Conservation (phyloP, 2,113 vertebrate species). For the Sakesphorus luctuosus region DNA sequence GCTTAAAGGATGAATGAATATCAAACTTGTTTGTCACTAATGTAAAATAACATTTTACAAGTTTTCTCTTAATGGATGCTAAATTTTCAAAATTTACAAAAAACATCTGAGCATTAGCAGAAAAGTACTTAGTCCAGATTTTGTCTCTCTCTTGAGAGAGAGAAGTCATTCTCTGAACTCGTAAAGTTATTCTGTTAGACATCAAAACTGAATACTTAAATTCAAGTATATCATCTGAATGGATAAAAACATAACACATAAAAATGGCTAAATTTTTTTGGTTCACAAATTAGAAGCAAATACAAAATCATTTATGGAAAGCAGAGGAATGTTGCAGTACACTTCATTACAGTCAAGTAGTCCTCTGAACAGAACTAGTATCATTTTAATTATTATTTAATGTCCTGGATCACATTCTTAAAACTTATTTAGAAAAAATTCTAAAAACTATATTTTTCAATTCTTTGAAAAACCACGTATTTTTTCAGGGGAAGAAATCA, state of each 20-base stretch:
- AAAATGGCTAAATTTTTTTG: neutral
- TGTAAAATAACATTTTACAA: neutral
- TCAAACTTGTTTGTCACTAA: neutral
- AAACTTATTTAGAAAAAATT: neutral
- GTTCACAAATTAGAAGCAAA: neutral
- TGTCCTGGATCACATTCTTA: neutral
- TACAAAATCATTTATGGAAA: neutral
- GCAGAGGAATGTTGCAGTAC: neutral
- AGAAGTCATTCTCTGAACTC: neutral
- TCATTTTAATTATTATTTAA: neutral
- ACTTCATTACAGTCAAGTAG: neutral
- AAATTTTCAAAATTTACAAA: neutral
- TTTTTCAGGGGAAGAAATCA: neutral
- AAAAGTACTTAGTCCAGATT: neutral
- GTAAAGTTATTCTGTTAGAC: neutral
- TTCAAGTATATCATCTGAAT: neutral
- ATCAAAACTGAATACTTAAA: neutral
- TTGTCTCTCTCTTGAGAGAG: neutral
- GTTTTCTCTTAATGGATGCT: neutral
- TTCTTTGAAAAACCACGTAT: neutral
- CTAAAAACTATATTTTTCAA: neutral
- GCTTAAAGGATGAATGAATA: neutral
- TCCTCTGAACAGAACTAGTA: neutral
- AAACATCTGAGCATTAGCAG: neutral
- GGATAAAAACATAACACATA: neutral